Evolutionary conservation across 2,888 invertebrate species (phyloP).

Genomic region (Drosophila paramelanica): DNA sequence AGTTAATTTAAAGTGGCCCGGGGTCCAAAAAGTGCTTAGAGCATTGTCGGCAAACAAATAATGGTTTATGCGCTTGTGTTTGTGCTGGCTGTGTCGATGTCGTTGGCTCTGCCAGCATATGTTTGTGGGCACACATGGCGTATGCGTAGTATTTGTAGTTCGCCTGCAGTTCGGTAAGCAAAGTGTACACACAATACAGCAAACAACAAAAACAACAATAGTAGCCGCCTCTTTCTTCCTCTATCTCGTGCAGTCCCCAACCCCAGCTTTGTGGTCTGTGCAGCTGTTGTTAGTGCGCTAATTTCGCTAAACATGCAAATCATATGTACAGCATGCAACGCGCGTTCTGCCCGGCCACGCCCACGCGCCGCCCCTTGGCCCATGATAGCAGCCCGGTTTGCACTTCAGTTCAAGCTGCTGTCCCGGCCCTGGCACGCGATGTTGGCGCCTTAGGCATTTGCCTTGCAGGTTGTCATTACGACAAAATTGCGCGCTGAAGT

Average conservation of each 20-base stretch:
- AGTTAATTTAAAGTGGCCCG: slow-evolving; percentile 69
- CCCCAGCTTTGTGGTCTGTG: slow-evolving; percentile 29
- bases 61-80: slow-evolving; percentile 56
- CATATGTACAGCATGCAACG: slow-evolving; percentile 66
- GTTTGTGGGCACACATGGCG: slow-evolving; percentile 60
- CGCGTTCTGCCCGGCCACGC: slow-evolving; percentile 34
- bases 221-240: slow-evolving; percentile 1
- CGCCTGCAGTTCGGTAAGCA: slow-evolving; percentile 63
- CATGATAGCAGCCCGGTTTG: slow-evolving; percentile 27
- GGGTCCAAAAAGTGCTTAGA: slow-evolving; percentile 38
- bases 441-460: slow-evolving; percentile 74
- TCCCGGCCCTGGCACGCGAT: slow-evolving; percentile 75
- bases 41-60: slow-evolving; percentile 70
- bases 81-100: not conserved
- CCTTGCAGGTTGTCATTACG: slow-evolving; percentile 78
- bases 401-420: slow-evolving; percentile 72
- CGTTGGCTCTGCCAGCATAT: not conserved
- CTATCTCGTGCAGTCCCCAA: slow-evolving; percentile 4
- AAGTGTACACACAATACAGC: slow-evolving; percentile 56
- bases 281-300: slow-evolving; percentile 80
- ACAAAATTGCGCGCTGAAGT: slow-evolving; percentile 76
- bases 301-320: slow-evolving; percentile 80
- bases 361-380: slow-evolving; percentile 7
- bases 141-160: slow-evolving; percentile 67
- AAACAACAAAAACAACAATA: slow-evolving; percentile 29